Conservation (phyloP, 2,888 invertebrate genomes). For the Cheilosia soror region DNA sequence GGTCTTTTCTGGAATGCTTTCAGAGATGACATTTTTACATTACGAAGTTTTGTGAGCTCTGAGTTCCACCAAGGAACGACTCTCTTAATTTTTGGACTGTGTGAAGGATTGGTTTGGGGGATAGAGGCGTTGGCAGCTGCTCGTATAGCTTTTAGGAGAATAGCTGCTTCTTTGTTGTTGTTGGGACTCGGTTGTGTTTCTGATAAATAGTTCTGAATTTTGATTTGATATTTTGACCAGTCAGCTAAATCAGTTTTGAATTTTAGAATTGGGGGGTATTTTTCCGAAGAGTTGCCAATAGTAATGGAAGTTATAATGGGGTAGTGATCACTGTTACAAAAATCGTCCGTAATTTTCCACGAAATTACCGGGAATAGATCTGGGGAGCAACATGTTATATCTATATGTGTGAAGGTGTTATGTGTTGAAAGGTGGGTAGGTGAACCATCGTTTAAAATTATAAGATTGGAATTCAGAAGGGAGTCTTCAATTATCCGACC, state of each 20-base stretch:
- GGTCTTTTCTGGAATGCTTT: not conserved
- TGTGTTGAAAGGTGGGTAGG: not conserved
- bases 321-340: constrained; percentile 47
- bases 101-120: not conserved
- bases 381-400: constrained; percentile 29
- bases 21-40: constrained; percentile 12
- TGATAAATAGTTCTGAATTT: not conserved
- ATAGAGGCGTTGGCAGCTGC: not conserved
- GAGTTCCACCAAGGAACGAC: constrained; percentile 16
- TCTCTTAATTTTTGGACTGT: not conserved
- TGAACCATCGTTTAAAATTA: not conserved
- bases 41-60: not conserved
- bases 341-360: constrained; percentile 7
- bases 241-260: constrained; percentile 20
- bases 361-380: not conserved
- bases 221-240: not conserved
- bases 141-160: not conserved
- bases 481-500: not conserved
- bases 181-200: not conserved
- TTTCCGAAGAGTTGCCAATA: not conserved
- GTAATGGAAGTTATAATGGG: not conserved
- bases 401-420: constrained; percentile 23
- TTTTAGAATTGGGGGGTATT: not conserved
- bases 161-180: not conserved
- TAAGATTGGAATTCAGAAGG: not conserved